These are phyloP conservation scores for Synanthedon andrenaeformis DNA, from an alignment of 2,888 invertebrate genomes.

Conservation along the genomic window DNA sequence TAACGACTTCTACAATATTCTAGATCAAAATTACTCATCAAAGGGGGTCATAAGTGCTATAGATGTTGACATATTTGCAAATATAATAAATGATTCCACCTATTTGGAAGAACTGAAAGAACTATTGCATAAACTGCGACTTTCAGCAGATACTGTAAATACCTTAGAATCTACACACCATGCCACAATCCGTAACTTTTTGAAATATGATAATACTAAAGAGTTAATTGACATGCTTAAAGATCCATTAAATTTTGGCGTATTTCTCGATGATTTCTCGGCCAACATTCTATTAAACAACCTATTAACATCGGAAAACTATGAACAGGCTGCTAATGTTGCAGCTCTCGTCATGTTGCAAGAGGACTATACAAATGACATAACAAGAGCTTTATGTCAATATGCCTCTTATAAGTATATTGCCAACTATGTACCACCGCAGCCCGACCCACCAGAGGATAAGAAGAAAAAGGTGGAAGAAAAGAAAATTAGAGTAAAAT, in stretches of 20 bases:
- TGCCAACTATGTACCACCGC: constrained; percentile 26
- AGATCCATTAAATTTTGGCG: constrained; percentile 87
- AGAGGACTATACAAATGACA: constrained; percentile 82
- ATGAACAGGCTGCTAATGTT: constrained; percentile 78
- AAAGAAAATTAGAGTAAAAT: constrained; percentile 81
- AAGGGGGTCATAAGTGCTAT: constrained; percentile 77
- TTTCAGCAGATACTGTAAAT: constrained; percentile 77
- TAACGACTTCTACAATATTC: constrained; percentile 76
- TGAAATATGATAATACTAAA: constrained; percentile 67
- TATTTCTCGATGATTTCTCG: constrained; percentile 87
- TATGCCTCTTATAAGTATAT: constrained; percentile 82
- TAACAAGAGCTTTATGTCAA: constrained; percentile 76
- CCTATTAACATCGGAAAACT: constrained; percentile 78
- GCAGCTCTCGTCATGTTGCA: constrained; percentile 88
- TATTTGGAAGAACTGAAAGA: constrained; percentile 80
- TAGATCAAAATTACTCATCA: constrained; percentile 75
- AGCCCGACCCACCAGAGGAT: constrained; percentile 17
- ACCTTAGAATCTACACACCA: constrained; percentile 85
- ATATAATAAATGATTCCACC: constrained; percentile 68
- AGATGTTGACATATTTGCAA: constrained; percentile 86
- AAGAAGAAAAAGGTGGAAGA: constrained; percentile 66
- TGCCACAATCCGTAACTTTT: constrained; percentile 77
- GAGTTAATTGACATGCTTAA: constrained; percentile 79
- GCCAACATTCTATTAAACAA: constrained; percentile 85
- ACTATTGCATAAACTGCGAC: constrained; percentile 77